Conservation (phyloP, 2,797 vertebrate genomes). For the Sylvia borin region DNA sequence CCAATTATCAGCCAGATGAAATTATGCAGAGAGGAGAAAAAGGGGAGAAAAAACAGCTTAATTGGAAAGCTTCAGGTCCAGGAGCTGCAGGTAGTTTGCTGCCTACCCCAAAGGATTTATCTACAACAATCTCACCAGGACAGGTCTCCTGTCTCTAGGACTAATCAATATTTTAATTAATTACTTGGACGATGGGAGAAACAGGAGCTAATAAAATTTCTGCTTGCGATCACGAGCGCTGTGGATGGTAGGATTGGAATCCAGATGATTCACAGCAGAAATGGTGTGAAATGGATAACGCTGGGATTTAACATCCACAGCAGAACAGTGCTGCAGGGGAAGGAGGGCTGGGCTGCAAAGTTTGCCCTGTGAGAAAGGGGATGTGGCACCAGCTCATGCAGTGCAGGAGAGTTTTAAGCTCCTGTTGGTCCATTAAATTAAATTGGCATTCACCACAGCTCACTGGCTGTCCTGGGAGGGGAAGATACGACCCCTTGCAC, state of each 20-base stretch:
- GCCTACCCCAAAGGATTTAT: not conserved
- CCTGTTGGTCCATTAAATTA: not conserved
- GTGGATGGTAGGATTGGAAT: not conserved
- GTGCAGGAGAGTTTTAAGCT: not conserved
- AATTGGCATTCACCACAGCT: not conserved
- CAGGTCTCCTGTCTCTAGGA: not conserved
- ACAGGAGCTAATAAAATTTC: not conserved
- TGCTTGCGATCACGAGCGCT: accelerated
- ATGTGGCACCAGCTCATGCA: not conserved
- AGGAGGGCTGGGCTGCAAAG: not conserved
- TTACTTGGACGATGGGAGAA: not conserved
- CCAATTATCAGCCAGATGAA: not conserved
- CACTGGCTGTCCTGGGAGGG: not conserved
- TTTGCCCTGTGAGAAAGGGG: not conserved
- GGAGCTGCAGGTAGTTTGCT: not conserved
- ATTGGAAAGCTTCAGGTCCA: not conserved
- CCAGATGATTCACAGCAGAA: not conserved
- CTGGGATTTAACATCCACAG: not conserved
- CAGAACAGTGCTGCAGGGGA: accelerated
- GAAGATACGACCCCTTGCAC: not conserved
- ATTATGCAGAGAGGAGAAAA: not conserved
- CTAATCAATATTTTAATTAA: slow-evolving; percentile 48
- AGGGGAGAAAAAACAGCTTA: not conserved
- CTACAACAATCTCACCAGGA: not conserved
- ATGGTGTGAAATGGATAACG: accelerated